Conservation (phyloP, 2,797 vertebrate species). For the Dendrocincla tyrannina region DNA sequence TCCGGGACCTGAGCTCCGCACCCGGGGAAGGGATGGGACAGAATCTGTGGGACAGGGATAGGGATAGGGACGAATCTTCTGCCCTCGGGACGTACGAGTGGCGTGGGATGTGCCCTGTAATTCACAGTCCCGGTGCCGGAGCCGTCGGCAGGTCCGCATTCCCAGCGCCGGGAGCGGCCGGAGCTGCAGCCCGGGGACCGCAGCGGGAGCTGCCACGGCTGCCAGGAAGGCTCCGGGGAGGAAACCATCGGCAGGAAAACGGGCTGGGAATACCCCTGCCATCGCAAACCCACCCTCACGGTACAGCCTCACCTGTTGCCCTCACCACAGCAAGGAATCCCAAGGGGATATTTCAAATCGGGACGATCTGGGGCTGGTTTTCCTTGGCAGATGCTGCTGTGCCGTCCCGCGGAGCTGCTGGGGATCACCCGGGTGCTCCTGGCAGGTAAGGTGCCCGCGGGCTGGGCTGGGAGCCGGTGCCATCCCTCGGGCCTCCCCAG, state of each 20-base stretch:
- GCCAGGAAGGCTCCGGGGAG: background rate
- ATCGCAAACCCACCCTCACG: rapidly evolving
- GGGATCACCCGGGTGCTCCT: background rate
- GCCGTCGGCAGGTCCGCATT: background rate
- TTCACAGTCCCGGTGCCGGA: background rate
- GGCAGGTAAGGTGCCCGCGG: background rate
- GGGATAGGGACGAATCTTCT: background rate
- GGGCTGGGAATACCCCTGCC: background rate
- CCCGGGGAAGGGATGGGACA: background rate
- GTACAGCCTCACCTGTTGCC: background rate
- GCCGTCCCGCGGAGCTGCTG: background rate
- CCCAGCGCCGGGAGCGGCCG: background rate
- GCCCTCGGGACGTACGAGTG: too few species aligned
- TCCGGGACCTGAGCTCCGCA: background rate
- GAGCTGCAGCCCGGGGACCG: background rate
- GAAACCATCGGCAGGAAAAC: background rate
- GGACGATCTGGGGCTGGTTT: rapidly evolving
- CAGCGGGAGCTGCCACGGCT: background rate
- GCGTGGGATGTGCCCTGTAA: too few species aligned
- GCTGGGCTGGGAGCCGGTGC: background rate
- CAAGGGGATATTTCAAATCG: rapidly evolving
- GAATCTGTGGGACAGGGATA: background rate
- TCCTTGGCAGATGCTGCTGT: background rate
- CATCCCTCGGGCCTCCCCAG: rapidly evolving
- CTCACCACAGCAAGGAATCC: rapidly evolving